These are phyloP conservation scores for Hippasteria phrygiana DNA, from an alignment of 53 echinoderm and acorn worm genomes.

Conservation along the genomic window DNA sequence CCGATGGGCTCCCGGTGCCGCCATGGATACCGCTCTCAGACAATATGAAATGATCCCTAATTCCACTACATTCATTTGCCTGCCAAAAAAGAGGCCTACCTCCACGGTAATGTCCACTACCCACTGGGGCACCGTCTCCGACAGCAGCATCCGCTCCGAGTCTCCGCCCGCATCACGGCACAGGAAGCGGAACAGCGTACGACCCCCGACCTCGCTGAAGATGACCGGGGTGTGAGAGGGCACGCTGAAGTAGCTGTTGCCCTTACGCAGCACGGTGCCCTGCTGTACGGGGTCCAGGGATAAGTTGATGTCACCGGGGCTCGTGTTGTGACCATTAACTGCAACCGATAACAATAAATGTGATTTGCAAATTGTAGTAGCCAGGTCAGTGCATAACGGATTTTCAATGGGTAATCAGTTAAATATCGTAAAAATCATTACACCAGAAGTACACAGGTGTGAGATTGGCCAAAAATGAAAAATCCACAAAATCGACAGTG, in stretches of 20 bases:
- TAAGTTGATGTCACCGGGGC: slow-evolving; percentile 86
- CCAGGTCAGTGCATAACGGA: no score
- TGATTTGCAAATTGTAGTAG: no score
- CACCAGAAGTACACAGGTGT: no score
- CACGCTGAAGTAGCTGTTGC: slow-evolving; percentile 96
- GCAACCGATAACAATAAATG: no score
- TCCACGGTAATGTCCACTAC: slow-evolving; percentile 95
- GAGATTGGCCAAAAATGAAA: no score
- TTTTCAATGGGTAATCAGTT: no score
- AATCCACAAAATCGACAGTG: no score
- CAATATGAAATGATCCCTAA: no score
- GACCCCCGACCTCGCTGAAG: slow-evolving; percentile 95
- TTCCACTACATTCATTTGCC: no score
- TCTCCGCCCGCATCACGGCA: slow-evolving; percentile 96
- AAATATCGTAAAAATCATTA: no score
- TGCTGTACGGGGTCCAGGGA: slow-evolving; percentile 70
- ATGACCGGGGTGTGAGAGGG: slow-evolving; percentile 95
- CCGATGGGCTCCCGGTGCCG: no score
- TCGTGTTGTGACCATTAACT: slow-evolving; percentile 91
- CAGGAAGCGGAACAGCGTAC: slow-evolving; percentile 95
- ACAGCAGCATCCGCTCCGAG: slow-evolving; percentile 87
- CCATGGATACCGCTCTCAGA: no score
- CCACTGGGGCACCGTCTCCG: slow-evolving; percentile 96
- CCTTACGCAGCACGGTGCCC: slow-evolving; percentile 74
- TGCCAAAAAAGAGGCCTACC: slow-evolving; percentile 58